phyloP scores from a whole-genome alignment of 2,888 invertebrate species.

The Stenodera caucasica region DNA sequence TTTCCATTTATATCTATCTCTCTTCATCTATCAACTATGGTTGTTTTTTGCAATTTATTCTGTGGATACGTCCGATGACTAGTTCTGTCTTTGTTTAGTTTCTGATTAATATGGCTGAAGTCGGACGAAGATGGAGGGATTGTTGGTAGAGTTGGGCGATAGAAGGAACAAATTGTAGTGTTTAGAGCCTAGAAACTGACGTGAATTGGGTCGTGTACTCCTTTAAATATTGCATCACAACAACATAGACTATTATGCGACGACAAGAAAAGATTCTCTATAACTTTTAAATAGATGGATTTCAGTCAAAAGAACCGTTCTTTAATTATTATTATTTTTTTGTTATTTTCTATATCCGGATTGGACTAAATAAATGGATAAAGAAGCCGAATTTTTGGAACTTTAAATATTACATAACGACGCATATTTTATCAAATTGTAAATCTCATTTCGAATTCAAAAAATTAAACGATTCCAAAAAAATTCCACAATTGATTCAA shows the following conservation, averaged over 20 bases:
- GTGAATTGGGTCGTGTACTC: conserved; percentile 56
- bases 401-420: too few relatives aligned
- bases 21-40: background rate
- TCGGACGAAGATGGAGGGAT: conserved; percentile 23
- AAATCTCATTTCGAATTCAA: too few relatives aligned
- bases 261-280: conserved; percentile 49
- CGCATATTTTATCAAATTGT: too few relatives aligned
- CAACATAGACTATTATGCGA: conserved; percentile 51
- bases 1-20: background rate
- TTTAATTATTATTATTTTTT: too few relatives aligned
- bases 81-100: conserved; percentile 13
- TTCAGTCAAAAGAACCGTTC: too few relatives aligned
- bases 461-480: too few relatives aligned
- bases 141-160: too few relatives aligned
- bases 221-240: conserved; percentile 52
- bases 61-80: conserved; percentile 11
- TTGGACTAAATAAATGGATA: too few relatives aligned
- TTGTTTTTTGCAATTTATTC: conserved; percentile 25
- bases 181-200: conserved; percentile 52
- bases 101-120: background rate
- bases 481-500: too few relatives aligned
- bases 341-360: background rate
- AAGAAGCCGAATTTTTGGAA: too few relatives aligned
- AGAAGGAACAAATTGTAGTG: conserved; percentile 35
- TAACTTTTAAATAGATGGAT: conserved; percentile 20